A percentile compares a stretch with the other conserved stretches of the same genome.
Evolutionary conservation across 2,797 vertebrate genomes (phyloP).

Genomic region (Paguma larvata): DNA sequence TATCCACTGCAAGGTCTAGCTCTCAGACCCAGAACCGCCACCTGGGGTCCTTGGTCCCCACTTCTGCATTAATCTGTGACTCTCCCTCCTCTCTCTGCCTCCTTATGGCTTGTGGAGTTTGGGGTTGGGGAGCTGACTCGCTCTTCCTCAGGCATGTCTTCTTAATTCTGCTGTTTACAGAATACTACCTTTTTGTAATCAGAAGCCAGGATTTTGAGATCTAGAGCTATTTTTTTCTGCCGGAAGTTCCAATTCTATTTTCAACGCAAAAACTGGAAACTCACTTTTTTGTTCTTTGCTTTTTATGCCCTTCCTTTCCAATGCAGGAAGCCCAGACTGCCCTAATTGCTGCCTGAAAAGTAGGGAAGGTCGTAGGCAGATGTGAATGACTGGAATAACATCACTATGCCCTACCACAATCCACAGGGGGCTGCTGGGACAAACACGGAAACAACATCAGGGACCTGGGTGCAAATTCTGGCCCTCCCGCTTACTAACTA

Average conservation of each 20-base stretch:
- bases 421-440: not conserved
- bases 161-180: not conserved
- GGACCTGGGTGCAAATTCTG: not conserved
- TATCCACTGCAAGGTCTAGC: too few relatives aligned
- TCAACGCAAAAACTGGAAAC: conserved; percentile 19
- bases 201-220: not conserved
- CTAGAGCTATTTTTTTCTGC: not conserved
- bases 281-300: not conserved
- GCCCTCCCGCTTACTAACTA: not conserved
- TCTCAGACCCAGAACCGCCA: not conserved
- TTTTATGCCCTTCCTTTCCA: not conserved
- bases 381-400: not conserved
- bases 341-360: not conserved
- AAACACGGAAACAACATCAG: not conserved
- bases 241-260: not conserved
- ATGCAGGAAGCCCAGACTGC: not conserved
- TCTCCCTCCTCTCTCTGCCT: not conserved
- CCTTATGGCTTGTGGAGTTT: not conserved
- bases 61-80: not conserved
- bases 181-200: not conserved
- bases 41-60: not conserved
- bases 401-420: not conserved
- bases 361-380: not conserved
- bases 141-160: not conserved
- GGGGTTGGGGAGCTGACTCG: not conserved